Evolutionary conservation across 2,797 vertebrate genomes (phyloP).

Genomic region (Limosa lapponica): DNA sequence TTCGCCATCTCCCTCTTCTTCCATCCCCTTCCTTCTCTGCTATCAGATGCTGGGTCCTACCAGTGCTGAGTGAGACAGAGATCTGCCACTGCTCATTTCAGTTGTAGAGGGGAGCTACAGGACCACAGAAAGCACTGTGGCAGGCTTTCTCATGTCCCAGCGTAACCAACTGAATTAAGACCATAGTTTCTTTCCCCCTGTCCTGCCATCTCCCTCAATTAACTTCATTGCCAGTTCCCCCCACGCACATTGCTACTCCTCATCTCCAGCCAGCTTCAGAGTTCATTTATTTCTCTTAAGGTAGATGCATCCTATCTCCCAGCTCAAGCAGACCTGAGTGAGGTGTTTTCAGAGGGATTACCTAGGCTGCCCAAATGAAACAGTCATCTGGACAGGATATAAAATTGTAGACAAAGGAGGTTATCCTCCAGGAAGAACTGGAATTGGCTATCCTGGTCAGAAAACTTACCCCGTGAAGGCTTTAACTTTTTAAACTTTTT

Average conservation of each 20-base stretch:
- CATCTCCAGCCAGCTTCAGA: neutral
- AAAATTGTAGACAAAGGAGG: neutral
- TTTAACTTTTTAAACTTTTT: neutral
- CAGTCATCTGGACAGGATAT: neutral
- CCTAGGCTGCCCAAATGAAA: neutral
- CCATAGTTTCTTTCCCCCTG: neutral
- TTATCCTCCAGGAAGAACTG: neutral
- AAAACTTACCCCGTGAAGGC: neutral
- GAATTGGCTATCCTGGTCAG: neutral
- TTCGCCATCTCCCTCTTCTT: neutral
- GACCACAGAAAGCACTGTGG: neutral
- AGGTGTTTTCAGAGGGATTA: neutral
- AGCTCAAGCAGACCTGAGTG: neutral
- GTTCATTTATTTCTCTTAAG: neutral
- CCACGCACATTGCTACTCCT: neutral
- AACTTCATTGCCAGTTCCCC: neutral
- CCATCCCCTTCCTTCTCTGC: neutral
- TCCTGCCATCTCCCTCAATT: neutral
- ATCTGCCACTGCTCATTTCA: neutral
- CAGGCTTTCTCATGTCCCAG: neutral
- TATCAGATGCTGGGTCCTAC: neutral
- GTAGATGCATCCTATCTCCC: neutral
- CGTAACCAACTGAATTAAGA: neutral
- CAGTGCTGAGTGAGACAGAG: accelerated
- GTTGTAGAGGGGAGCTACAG: neutral